Percentiles rank a stretch among this genome's conserved stretches.
Evolutionary conservation across 2,888 invertebrate species (phyloP).

Genomic region (Amphipyra berbera): DNA sequence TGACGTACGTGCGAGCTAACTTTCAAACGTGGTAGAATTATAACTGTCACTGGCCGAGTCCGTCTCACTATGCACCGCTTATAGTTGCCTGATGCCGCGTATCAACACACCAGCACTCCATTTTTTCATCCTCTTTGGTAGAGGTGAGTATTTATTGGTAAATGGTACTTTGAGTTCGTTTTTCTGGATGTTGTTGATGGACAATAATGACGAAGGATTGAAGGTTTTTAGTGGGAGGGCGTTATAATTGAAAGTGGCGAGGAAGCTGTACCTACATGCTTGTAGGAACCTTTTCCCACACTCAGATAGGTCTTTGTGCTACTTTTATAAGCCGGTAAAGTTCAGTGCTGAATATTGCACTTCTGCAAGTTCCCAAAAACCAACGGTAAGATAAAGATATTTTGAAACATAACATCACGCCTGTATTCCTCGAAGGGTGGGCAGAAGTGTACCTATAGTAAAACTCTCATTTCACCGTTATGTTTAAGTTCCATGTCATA

Average conservation of each 20-base stretch:
- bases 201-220: slow-evolving; percentile 41
- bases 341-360: no score
- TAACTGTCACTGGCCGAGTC: no score
- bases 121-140: slow-evolving; percentile 17
- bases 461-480: no score
- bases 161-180: slow-evolving; percentile 33
- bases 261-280: background rate
- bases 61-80: background rate
- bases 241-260: slow-evolving; percentile 43
- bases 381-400: no score
- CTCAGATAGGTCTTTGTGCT: background rate
- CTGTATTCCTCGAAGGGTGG: no score
- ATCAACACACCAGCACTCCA: slow-evolving; percentile 13
- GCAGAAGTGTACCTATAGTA: no score
- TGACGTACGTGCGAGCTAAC: no score
- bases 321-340: background rate
- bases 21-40: no score
- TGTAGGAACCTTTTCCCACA: slow-evolving; percentile 40
- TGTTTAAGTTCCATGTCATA: no score
- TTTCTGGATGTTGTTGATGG: slow-evolving; percentile 35
- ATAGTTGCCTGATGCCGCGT: background rate
- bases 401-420: no score
- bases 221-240: slow-evolving; percentile 35
- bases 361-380: no score
- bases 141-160: slow-evolving; percentile 13